Percentiles rank a stretch among this genome's conserved stretches.
phyloP scores from a whole-genome alignment of 2,113 vertebrate species.

The Clupea harengus region DNA sequence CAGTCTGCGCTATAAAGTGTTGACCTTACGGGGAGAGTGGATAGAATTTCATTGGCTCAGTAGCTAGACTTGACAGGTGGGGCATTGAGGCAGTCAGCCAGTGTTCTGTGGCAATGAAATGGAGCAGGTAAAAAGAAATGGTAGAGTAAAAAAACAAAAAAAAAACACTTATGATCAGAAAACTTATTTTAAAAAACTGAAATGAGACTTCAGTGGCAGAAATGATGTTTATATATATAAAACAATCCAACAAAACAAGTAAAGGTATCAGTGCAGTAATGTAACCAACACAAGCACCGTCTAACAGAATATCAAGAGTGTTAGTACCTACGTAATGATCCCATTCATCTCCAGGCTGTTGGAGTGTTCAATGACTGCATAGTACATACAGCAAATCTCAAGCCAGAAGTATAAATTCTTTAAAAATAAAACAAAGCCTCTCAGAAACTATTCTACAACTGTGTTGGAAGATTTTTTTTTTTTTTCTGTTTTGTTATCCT shows the following conservation, averaged over 20 bases:
- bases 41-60: not conserved
- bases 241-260: slow-evolving; percentile 54
- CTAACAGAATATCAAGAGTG: slow-evolving; percentile 43
- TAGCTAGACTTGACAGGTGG: not conserved
- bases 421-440: not conserved
- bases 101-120: not conserved
- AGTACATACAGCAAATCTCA: not conserved
- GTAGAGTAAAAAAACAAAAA: not conserved
- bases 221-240: slow-evolving; percentile 25
- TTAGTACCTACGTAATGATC: slow-evolving; percentile 60
- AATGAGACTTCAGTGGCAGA: not conserved
- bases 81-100: not conserved
- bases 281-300: slow-evolving; percentile 37
- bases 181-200: not conserved
- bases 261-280: slow-evolving; percentile 47
- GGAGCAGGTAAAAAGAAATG: not conserved
- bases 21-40: not conserved
- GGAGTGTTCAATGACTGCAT: slow-evolving; percentile 37
- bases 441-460: not conserved
- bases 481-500: not conserved
- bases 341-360: slow-evolving; percentile 33
- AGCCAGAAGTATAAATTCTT: not conserved
- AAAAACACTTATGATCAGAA: not conserved
- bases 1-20: not conserved
- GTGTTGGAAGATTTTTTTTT: not conserved